Percentiles rank a stretch among this genome's conserved stretches.
phyloP scores from a whole-genome alignment of 2,888 invertebrate genomes.

The Tipula vernalis region DNA sequence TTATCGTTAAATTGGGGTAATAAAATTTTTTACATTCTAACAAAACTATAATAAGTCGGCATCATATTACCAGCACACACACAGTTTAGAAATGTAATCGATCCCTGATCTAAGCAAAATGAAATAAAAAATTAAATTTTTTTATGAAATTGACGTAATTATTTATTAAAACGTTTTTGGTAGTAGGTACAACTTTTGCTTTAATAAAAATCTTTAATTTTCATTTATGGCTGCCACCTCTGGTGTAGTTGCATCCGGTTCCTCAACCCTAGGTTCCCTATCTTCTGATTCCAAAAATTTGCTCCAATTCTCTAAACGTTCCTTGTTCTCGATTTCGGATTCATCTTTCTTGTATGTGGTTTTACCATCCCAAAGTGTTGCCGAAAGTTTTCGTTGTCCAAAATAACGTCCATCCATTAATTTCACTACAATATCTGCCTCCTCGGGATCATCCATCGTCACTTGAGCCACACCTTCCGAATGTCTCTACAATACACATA shows the following conservation, averaged over 20 bases:
- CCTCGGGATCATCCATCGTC: conserved; percentile 77
- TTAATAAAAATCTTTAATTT: neutral
- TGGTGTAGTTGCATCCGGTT: neutral
- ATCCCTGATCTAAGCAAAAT: too few relatives aligned
- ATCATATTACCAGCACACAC: neutral
- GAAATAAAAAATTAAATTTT: neutral
- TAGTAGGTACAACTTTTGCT: neutral
- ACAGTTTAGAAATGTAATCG: too few relatives aligned
- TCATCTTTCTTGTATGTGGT: conserved; percentile 77
- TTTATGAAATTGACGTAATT: neutral
- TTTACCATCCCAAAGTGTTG: conserved; percentile 90
- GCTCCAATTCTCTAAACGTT: conserved; percentile 79
- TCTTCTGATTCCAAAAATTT: conserved; percentile 55
- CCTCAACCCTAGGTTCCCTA: neutral
- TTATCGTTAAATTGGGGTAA: neutral
- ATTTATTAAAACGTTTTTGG: neutral
- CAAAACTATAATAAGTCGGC: neutral
- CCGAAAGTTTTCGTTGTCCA: conserved; percentile 70
- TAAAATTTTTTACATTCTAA: too few relatives aligned
- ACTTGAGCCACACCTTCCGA: conserved; percentile 91
- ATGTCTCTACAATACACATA: conserved; percentile 48
- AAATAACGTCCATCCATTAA: conserved; percentile 85
- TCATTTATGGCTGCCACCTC: neutral
- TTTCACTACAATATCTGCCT: conserved; percentile 80
- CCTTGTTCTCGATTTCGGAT: conserved; percentile 73